Evolutionary conservation across 2,113 vertebrate genomes (phyloP).

Genomic region (Indri indri): DNA sequence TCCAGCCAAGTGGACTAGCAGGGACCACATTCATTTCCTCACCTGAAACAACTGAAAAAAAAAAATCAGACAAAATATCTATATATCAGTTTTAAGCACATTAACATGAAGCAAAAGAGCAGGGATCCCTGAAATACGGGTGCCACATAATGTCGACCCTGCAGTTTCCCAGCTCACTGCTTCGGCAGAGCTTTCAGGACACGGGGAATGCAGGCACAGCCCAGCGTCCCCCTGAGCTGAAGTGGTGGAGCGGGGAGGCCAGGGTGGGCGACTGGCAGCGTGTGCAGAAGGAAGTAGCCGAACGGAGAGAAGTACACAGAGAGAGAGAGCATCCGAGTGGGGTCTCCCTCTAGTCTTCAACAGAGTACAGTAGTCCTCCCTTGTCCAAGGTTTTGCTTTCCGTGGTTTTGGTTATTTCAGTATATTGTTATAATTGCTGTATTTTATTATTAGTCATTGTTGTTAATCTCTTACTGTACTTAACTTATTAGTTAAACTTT

Average conservation of each 20-base stretch:
- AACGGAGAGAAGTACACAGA: not conserved
- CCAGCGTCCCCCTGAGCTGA: not conserved
- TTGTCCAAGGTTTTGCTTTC: not conserved
- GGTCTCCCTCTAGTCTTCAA: not conserved
- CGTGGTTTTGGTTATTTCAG: not conserved
- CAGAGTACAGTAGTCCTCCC: not conserved
- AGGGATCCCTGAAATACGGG: not conserved
- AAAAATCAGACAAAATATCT: not conserved
- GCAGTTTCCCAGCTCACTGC: rapidly evolving
- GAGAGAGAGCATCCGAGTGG: not conserved
- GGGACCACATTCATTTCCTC: not conserved
- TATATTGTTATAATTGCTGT: not conserved
- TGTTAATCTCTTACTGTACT: not conserved
- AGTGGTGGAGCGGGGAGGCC: rapidly evolving
- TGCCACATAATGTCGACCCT: not conserved
- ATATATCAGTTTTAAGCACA: not conserved
- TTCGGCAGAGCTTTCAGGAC: not conserved
- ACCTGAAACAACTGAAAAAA: not conserved
- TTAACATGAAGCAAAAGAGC: not conserved
- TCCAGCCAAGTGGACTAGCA: not conserved
- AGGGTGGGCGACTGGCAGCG: rapidly evolving
- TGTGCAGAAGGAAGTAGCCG: too few relatives aligned
- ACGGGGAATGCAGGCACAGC: not conserved
- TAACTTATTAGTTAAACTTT: not conserved
- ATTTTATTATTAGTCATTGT: not conserved